Conservation (phyloP, 2,113 vertebrate genomes). For the Hippolais icterina region DNA sequence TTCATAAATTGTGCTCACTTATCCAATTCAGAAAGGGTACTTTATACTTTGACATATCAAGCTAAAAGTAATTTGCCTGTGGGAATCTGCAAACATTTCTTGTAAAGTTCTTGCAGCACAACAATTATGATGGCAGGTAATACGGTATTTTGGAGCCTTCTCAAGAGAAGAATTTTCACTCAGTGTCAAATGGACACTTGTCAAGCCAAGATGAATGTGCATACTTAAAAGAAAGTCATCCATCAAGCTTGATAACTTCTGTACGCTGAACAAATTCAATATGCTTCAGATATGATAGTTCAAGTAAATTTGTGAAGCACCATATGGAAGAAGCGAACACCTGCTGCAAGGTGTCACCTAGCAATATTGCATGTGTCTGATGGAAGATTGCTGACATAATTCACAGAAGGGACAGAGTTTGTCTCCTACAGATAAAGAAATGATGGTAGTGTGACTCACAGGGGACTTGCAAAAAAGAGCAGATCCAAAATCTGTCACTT, state of each 20-base stretch:
- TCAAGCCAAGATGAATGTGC: conserved; percentile 55
- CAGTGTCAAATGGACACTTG: conserved; percentile 59
- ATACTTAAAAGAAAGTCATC: conserved; percentile 38
- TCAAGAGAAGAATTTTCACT: conserved; percentile 18
- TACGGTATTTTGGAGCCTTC: neutral
- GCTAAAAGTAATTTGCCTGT: conserved; percentile 1
- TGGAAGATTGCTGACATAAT: conserved; percentile 59
- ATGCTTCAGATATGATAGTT: conserved; percentile 62
- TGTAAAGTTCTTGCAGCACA: neutral
- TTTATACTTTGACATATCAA: neutral
- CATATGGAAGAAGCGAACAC: conserved; percentile 67
- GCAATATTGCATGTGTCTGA: conserved; percentile 64
- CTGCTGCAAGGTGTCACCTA: conserved; percentile 67
- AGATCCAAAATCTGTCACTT: conserved; percentile 22
- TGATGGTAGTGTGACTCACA: conserved; percentile 15
- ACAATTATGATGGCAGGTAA: neutral
- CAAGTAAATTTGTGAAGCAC: conserved; percentile 63
- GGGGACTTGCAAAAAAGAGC: conserved; percentile 13
- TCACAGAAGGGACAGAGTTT: conserved; percentile 57
- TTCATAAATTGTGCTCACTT: neutral
- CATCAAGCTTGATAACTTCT: conserved; percentile 53
- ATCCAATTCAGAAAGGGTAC: neutral
- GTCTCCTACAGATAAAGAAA: conserved; percentile 56
- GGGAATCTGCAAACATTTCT: neutral
- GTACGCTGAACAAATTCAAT: conserved; percentile 61